Percentiles rank a stretch among this genome's conserved stretches.
Evolutionary conservation across 2,113 vertebrate species (phyloP).

Genomic region (Mesembrinibis cayennensis): DNA sequence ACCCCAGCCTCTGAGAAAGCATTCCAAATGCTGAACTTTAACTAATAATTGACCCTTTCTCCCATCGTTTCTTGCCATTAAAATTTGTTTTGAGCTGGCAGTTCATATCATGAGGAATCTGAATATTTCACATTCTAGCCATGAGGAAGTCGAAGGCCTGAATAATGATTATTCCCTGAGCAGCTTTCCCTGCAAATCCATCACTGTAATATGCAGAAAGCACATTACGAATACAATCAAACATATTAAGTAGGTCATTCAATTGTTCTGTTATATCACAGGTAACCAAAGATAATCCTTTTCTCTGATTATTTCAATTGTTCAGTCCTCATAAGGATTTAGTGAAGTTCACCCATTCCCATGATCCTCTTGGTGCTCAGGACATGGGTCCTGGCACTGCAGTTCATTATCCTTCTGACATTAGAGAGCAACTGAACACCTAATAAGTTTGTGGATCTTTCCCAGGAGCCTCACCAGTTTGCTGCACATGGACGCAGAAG

Average conservation of each 20-base stretch:
- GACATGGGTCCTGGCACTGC: neutral
- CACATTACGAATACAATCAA: neutral
- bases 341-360: neutral
- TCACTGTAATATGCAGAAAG: neutral
- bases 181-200: neutral
- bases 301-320: neutral
- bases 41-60: neutral
- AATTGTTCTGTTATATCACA: neutral
- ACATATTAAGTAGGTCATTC: neutral
- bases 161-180: conserved; percentile 4
- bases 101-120: neutral
- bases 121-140: neutral
- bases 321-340: neutral
- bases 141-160: neutral
- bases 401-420: neutral
- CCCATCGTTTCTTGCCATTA: neutral
- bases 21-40: neutral
- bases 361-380: neutral
- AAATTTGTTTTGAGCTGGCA: neutral
- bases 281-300: neutral
- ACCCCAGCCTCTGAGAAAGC: neutral
- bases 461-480: neutral
- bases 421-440: neutral
- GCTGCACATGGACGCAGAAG: neutral
- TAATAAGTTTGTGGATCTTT: neutral